Conservation (phyloP, 2,797 vertebrate genomes). For the Ispidina picta region DNA sequence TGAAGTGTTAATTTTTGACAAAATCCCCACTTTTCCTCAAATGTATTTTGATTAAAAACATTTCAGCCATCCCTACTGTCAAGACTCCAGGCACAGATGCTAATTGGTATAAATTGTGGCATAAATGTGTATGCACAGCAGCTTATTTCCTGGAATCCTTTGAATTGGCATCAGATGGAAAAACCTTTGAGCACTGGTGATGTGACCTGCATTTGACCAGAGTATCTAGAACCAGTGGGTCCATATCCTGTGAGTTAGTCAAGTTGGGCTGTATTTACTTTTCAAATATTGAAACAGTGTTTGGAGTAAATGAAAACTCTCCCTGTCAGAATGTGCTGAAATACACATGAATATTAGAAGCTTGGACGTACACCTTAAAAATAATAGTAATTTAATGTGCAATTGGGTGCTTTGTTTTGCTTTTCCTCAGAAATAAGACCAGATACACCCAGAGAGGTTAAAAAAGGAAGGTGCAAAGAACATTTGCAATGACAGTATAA, state of each 20-base stretch:
- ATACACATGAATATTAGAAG: neutral
- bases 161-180: neutral
- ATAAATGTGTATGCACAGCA: neutral
- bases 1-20: neutral
- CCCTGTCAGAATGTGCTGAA: neutral
- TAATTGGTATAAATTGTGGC: neutral
- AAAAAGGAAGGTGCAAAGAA: neutral
- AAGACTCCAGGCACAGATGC: neutral
- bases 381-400: neutral
- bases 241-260: neutral
- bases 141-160: constrained; percentile 14
- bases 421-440: neutral
- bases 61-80: neutral
- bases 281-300: neutral
- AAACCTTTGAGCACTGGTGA: neutral
- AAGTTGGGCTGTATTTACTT: neutral
- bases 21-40: neutral
- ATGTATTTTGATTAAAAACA: constrained; percentile 18
- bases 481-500: neutral
- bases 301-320: neutral
- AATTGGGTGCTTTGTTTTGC: neutral
- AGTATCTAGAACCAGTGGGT: neutral
- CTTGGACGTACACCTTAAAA: neutral
- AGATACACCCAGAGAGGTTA: neutral
- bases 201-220: neutral